These are phyloP conservation scores for Grammomys surdaster DNA, from an alignment of 2,113 vertebrate species.

Conservation along the genomic window DNA sequence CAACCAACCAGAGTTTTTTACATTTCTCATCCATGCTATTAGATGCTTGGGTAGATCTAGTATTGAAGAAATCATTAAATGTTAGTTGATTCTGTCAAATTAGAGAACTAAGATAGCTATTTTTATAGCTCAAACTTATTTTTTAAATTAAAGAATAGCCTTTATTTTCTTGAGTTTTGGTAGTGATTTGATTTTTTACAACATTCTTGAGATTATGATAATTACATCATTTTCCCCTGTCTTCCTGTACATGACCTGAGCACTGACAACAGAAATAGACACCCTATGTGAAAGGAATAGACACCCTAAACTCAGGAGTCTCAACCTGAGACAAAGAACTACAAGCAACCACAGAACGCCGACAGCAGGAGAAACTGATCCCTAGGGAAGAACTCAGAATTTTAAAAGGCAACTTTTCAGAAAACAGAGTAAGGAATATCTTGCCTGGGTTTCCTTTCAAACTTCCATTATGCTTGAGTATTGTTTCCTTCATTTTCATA, in stretches of 20 bases:
- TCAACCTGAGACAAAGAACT: background rate
- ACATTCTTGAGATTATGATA: background rate
- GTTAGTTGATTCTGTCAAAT: background rate
- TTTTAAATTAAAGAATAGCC: background rate
- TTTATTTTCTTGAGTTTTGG: background rate
- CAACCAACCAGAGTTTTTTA: background rate
- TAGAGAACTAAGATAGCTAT: background rate
- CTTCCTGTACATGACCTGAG: background rate
- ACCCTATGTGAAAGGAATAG: too few species aligned
- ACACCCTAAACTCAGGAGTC: background rate
- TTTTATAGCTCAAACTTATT: background rate
- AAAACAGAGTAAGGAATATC: background rate
- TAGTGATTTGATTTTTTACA: background rate
- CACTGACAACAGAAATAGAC: background rate
- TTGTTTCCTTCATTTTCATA: constrained; percentile 30
- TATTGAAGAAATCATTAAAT: constrained; percentile 16
- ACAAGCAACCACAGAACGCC: background rate
- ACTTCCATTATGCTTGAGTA: background rate
- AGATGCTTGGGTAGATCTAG: background rate
- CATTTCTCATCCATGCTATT: background rate
- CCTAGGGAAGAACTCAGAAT: background rate
- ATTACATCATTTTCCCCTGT: background rate
- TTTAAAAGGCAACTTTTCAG: background rate
- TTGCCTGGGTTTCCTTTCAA: background rate
- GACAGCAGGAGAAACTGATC: background rate